Conservation (phyloP, 1,140 invertebrate genomes). For the Nomia melanderi region DNA sequence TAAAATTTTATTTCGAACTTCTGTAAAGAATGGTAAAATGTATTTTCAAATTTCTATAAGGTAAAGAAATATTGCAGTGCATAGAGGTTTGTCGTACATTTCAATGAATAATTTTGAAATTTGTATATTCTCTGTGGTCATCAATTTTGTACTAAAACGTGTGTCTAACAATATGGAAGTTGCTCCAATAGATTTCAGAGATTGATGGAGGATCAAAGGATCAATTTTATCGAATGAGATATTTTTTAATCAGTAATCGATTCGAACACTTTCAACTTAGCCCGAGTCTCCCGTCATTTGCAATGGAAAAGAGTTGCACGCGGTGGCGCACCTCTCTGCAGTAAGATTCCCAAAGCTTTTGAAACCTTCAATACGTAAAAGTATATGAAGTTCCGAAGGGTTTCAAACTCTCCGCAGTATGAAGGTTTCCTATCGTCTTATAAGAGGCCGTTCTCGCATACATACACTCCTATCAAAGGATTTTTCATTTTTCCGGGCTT, state of each 20-base stretch:
- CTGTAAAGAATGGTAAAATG: too few species aligned
- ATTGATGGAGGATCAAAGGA: too few species aligned
- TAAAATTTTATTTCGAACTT: too few species aligned
- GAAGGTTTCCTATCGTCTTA: background rate
- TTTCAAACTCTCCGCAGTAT: background rate
- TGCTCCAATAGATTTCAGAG: too few species aligned
- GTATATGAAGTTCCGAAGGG: slow-evolving; percentile 27
- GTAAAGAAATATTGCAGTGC: too few species aligned
- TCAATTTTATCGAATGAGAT: too few species aligned
- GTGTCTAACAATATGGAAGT: too few species aligned
- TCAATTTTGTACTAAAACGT: too few species aligned
- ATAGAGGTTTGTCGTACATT: too few species aligned
- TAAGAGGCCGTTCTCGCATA: background rate
- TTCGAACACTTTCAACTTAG: background rate
- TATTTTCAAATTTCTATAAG: too few species aligned
- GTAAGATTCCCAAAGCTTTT: slow-evolving; percentile 16
- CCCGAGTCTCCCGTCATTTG: background rate
- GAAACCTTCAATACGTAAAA: slow-evolving; percentile 5
- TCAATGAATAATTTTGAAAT: too few species aligned
- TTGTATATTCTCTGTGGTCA: too few species aligned
- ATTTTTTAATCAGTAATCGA: slow-evolving; percentile 13
- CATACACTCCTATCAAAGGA: slow-evolving; percentile 11
- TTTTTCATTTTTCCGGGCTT: slow-evolving; percentile 18
- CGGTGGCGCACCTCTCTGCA: background rate
- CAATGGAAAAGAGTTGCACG: slow-evolving; percentile 4